Evolutionary conservation across 2,797 vertebrate genomes (phyloP).

Genomic region (Enteromius treurensis): DNA sequence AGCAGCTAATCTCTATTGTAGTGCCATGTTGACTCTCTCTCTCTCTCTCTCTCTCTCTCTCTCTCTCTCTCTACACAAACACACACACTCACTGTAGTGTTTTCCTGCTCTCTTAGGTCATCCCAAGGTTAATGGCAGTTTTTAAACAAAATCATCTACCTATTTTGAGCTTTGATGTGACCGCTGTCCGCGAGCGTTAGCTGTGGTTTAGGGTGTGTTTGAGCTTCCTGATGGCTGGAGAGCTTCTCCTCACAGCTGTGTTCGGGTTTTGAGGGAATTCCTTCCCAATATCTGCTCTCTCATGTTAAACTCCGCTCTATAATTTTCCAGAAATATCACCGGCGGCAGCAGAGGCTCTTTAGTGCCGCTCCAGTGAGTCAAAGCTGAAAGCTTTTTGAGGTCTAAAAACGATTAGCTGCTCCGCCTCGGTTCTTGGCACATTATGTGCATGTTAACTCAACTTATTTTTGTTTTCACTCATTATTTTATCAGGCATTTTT

Average conservation of each 20-base stretch:
- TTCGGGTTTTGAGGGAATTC: conserved; percentile 21
- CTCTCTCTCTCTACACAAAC: background rate
- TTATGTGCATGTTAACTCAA: background rate
- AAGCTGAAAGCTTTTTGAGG: conserved; percentile 1
- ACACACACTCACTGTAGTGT: background rate
- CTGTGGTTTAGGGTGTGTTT: conserved; percentile 24
- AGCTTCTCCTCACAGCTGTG: conserved; percentile 6
- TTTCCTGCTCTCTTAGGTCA: conserved; percentile 36
- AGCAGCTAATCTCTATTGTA: conserved; percentile 33
- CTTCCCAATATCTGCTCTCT: background rate
- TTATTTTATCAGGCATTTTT: background rate
- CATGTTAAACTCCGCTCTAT: conserved; percentile 4
- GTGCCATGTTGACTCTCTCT: conserved; percentile 14
- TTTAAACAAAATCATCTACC: conserved; percentile 4
- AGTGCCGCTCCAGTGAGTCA: conserved; percentile 4
- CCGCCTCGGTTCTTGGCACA: background rate
- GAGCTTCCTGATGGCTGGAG: conserved; percentile 13
- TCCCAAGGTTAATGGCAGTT: conserved; percentile 23
- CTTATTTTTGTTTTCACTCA: background rate
- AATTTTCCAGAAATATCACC: conserved; percentile 14
- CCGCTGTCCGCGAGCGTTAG: background rate
- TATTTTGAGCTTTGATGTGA: conserved; percentile 21
- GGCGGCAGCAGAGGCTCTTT: background rate
- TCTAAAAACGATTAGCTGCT: background rate
- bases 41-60: background rate